These are phyloP conservation scores for Anticlea derivata DNA, from an alignment of 2,888 invertebrate species.

Conservation along the genomic window DNA sequence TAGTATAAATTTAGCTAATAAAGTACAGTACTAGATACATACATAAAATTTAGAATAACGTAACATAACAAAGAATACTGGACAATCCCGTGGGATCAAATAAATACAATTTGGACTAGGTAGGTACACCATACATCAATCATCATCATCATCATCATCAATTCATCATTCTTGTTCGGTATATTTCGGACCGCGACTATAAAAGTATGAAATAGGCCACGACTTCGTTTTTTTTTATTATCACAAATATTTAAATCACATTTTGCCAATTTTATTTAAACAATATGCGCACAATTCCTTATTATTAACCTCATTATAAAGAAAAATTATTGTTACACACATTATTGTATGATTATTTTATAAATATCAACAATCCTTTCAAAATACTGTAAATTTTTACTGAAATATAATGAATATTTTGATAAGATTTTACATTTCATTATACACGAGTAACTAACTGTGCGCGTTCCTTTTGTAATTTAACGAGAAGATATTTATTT, in stretches of 20 bases:
- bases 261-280: constrained; percentile 39
- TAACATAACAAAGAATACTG: background rate
- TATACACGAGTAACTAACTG: constrained; percentile 12
- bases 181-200: constrained; percentile 45
- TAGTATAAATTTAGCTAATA: too few species aligned
- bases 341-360: background rate
- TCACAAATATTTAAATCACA: constrained; percentile 71
- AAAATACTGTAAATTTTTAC: constrained; percentile 4
- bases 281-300: constrained; percentile 21
- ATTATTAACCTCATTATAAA: background rate
- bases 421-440: background rate
- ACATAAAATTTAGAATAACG: constrained; percentile 2
- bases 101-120: constrained; percentile 2
- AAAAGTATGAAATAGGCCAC: constrained; percentile 65
- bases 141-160: too few species aligned
- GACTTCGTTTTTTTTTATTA: constrained; percentile 63
- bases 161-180: too few species aligned
- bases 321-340: constrained; percentile 17
- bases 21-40: too few species aligned
- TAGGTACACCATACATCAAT: background rate
- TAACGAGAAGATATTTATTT: background rate
- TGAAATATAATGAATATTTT: background rate
- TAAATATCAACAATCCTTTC: background rate
- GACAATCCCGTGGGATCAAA: background rate
- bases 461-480: constrained; percentile 22